Base-by-base conservation (phyloP, 2,113 vertebrate species). In the Eclectus roratus region DNA sequence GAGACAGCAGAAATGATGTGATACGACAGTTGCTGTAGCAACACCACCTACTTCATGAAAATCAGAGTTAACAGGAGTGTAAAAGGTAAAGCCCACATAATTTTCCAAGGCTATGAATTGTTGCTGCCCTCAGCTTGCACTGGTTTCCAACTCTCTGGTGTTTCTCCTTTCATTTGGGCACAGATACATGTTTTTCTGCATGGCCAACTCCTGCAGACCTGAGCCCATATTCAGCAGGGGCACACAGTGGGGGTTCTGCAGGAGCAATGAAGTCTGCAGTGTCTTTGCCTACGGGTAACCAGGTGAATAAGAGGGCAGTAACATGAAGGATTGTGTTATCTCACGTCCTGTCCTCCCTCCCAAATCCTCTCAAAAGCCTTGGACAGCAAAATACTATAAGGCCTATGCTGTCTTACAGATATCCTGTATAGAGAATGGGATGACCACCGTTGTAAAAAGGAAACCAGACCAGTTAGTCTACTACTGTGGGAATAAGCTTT, bases 11-110 rank as follows among this genome's bases (percentile, higher is more conserved):
- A 97, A 98, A 91, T 97, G 94, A 98, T 97, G 74, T 94, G 96
- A 97, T 97, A 90, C 83, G 96, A 98, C 97, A 97, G 98, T 98
- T 98, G 97, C 98, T 98, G 95, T 97, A 97, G 98, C 97, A 98
- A 98, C 98, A 98, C 97, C 94, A 85, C 98, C 98, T 91, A 98
- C 98, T 95, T 96, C 49, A 80, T 96, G 96, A 97, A 97, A 97
- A 97, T 97, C 93, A 80, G 88, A 94, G 90, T 96, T 97, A 96
- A 96, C 94, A 91, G 96, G 96, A 97, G 96, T 95, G 96, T 91
- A 85, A 93, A 97, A 96, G 96, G 95, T 97, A 94, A 94, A 94
- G 93, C 93, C 88, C 79, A 31, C 90, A 95, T 94, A 89, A 94
- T 97, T 97, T 96, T 96, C 92, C 91, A 88, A 91, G 73, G 72